phyloP scores from a whole-genome alignment of 1,140 invertebrate species.

The Pogonomyrmex californicus region DNA sequence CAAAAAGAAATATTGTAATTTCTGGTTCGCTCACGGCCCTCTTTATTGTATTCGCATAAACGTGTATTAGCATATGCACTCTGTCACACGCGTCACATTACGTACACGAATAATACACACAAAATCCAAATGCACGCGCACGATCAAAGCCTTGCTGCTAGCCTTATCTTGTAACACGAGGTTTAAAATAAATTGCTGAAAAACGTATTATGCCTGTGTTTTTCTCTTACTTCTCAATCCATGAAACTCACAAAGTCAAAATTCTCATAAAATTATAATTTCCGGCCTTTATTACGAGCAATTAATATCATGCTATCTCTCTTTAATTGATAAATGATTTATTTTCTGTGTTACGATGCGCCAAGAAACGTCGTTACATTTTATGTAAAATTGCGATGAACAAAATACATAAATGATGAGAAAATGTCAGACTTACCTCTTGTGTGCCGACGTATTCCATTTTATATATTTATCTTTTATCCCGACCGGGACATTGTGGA shows the following conservation, averaged over 20 bases:
- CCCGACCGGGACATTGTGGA: not conserved
- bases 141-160: slow-evolving; percentile 78
- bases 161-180: slow-evolving; percentile 81
- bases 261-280: not conserved
- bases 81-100: slow-evolving; percentile 39
- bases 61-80: slow-evolving; percentile 25
- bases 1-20: slow-evolving; percentile 49
- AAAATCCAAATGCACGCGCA: slow-evolving; percentile 73
- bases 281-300: not conserved
- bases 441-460: not conserved
- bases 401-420: not conserved
- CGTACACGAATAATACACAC: slow-evolving; percentile 15
- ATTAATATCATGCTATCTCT: not conserved
- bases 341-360: not conserved
- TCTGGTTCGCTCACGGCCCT: slow-evolving; percentile 42
- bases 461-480: slow-evolving; percentile 1
- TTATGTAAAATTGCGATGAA: not conserved
- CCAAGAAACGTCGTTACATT: not conserved
- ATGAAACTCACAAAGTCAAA: not conserved
- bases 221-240: not conserved
- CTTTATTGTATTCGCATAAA: slow-evolving; percentile 42
- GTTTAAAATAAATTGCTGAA: slow-evolving; percentile 77
- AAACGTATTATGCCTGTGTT: slow-evolving; percentile 25
- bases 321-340: not conserved
- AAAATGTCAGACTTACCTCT: not conserved